Conservation (phyloP, 2,888 invertebrate genomes). For the Calliopum simillimum region DNA sequence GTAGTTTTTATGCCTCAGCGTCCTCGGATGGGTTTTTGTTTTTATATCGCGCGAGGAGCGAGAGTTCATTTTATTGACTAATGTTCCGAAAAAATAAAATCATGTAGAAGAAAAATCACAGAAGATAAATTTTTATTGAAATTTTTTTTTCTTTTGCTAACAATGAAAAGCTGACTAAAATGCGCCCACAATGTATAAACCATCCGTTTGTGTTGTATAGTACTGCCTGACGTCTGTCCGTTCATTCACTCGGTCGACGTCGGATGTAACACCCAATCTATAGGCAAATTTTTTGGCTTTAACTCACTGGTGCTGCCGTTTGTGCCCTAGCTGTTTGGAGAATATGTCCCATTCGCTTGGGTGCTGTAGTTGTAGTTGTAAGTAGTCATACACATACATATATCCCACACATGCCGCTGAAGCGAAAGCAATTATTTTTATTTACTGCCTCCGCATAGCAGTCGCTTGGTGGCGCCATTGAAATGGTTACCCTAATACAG, state of each 20-base stretch:
- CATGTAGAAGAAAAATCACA: constrained; percentile 27
- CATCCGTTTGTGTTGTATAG: too few species aligned
- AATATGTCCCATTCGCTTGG: too few species aligned
- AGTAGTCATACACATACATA: not conserved
- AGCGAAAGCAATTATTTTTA: constrained; percentile 62
- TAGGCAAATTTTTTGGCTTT: not conserved
- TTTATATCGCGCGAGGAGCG: not conserved
- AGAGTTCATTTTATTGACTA: constrained; percentile 20
- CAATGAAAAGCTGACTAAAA: constrained; percentile 19
- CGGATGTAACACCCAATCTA: constrained; percentile 3
- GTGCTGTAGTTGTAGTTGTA: too few species aligned
- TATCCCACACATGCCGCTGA: constrained; percentile 18
- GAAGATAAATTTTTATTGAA: constrained; percentile 36
- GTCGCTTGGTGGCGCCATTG: constrained; percentile 63
- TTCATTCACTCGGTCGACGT: too few species aligned
- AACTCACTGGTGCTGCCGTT: not conserved
- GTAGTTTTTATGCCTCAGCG: not conserved
- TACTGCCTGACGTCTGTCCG: too few species aligned
- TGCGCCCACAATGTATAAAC: constrained; percentile 10
- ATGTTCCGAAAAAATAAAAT: constrained; percentile 24
- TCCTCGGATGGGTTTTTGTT: not conserved
- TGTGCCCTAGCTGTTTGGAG: not conserved
- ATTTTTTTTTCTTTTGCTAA: constrained; percentile 13
- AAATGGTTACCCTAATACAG: constrained; percentile 54
- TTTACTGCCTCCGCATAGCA: constrained; percentile 56